Base-by-base conservation (phyloP, 1,140 invertebrate species). In the Danaus plexippus region DNA sequence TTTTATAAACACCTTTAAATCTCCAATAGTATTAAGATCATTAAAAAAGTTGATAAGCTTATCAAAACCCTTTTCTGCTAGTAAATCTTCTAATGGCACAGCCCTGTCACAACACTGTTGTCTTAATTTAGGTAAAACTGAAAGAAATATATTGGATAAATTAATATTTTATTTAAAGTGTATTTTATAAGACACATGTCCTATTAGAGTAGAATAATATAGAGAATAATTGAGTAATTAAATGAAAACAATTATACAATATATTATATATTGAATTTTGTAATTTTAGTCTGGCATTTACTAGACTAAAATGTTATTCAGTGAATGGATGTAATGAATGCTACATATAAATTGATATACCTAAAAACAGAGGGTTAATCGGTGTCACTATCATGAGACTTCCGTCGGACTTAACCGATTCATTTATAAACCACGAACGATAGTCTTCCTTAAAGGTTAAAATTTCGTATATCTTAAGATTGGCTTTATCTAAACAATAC, bases 301-400 rank as follows among this genome's bases (percentile, higher is more conserved):
- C 2, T 2, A 32, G 0, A 32, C 5, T 32, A 32, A 6, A 32
- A 32, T 32, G 2, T 32, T 32, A 2, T 32, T 32, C 22, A 32
- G 7, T 32, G 4, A 32, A 32, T 4, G 4, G 22, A 32, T 6
- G 5, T 32, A 32, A 2, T 32, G 22, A 32, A 7, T 22, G 18
- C 18, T 22, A 22, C 6, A 22, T 32, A 32, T 32, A 32, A 32
- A 32, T 32, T 52, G 47, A 62, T 63, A 72, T 76, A 89, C 89
- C 87, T 74, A 94, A 81, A 79, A 94, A 93, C 54, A 94, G 88
- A 40, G 92, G 90, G 87, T 95, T 92, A 44, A 94, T 85, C 2
- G 92, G 92, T 43, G 92, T 92, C 10, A 91, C 91, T 43, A 94
- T 81, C 57, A 92, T 89, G 67, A 93, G 88, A 72, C 90, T 92